Percentiles rank a stretch among this genome's conserved stretches.
Evolutionary conservation across 2,888 invertebrate species (phyloP).

Genomic region (Saturnia japonica): DNA sequence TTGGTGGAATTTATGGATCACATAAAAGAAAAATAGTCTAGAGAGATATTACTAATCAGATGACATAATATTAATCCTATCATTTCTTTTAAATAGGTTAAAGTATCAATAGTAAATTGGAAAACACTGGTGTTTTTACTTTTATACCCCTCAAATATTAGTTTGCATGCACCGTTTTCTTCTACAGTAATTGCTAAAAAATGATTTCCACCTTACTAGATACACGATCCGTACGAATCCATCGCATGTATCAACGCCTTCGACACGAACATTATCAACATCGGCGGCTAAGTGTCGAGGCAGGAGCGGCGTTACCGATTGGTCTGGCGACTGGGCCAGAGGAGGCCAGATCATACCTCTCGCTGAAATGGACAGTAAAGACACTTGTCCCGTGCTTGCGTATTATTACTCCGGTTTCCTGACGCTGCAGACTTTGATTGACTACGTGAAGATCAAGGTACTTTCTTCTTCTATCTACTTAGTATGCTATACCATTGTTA

Average conservation of each 20-base stretch:
- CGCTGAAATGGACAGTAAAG: constrained; percentile 85
- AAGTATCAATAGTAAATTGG: too few species aligned
- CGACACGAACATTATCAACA: constrained; percentile 84
- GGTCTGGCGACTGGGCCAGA: constrained; percentile 83
- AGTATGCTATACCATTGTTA: too few species aligned
- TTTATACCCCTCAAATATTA: too few species aligned
- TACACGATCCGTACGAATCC: constrained; percentile 89
- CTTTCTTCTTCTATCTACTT: too few species aligned
- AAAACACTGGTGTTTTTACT: too few species aligned
- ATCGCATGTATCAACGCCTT: constrained; percentile 84
- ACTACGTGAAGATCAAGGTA: constrained; percentile 88
- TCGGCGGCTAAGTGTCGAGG: constrained; percentile 87
- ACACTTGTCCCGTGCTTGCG: constrained; percentile 87
- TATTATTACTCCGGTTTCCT: constrained; percentile 90
- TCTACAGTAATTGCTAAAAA: not conserved
- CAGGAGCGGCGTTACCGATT: constrained; percentile 75
- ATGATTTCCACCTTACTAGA: constrained; percentile 54
- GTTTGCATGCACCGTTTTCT: too few species aligned
- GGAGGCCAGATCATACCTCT: constrained; percentile 71
- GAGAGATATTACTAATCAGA: too few species aligned
- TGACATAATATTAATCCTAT: too few species aligned
- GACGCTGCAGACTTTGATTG: constrained; percentile 86
- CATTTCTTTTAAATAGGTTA: too few species aligned
- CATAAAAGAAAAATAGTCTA: too few species aligned
- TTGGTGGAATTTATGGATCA: too few species aligned